Conservation (phyloP, 2,797 vertebrate genomes). For the Notolepis coatsorum region DNA sequence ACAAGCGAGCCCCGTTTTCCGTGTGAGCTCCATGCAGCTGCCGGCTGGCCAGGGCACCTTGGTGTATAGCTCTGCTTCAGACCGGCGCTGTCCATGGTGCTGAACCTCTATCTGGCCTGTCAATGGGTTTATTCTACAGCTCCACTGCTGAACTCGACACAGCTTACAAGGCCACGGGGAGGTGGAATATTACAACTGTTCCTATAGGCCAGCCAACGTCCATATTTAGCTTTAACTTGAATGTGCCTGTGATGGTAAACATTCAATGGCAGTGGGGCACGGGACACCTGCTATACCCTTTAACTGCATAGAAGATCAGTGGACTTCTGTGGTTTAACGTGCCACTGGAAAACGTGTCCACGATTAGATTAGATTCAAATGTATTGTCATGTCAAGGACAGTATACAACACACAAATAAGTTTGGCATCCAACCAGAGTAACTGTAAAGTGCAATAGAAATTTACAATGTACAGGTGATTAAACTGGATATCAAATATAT, state of each 20-base stretch:
- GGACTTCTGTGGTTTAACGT: no score
- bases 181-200: not conserved
- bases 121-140: not conserved
- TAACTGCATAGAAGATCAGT: no score
- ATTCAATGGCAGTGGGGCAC: no score
- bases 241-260: not conserved
- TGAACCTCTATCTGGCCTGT: conserved; percentile 55
- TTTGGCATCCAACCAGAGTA: no score
- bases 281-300: no score
- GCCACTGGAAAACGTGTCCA: no score
- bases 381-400: no score
- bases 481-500: no score
- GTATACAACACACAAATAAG: no score
- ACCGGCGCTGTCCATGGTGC: conserved; percentile 77
- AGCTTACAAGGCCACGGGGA: not conserved
- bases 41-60: conserved; percentile 9
- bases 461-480: no score
- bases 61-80: conserved; percentile 3
- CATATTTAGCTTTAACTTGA: not conserved
- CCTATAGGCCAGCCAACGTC: not conserved
- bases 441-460: no score
- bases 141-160: not conserved
- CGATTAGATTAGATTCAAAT: no score
- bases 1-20: conserved; percentile 43
- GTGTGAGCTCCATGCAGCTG: conserved; percentile 22